Percentiles rank a stretch among this genome's conserved stretches.
Conservation (phyloP, 2,888 invertebrate species). For the Xylota sylvarum region DNA sequence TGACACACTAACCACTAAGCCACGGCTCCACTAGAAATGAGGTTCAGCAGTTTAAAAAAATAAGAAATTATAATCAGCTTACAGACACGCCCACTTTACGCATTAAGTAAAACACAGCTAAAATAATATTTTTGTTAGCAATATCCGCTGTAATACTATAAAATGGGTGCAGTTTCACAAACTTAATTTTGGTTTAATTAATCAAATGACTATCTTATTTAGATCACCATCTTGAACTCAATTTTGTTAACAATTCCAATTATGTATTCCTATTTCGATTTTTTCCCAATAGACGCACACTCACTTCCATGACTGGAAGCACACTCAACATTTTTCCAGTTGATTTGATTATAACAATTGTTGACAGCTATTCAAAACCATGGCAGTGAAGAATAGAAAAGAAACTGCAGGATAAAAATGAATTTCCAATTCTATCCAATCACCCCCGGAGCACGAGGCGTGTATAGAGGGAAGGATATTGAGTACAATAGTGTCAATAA, state of each 20-base stretch:
- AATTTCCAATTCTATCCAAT: conserved; percentile 5
- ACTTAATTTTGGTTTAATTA: neutral
- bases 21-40: no score
- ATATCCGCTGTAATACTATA: no score
- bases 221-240: neutral
- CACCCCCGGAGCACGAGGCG: neutral
- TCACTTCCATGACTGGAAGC: neutral
- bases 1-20: no score
- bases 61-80: no score
- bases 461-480: conserved; percentile 5
- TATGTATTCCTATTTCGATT: neutral
- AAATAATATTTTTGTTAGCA: no score
- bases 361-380: conserved; percentile 13
- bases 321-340: conserved; percentile 5
- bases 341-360: conserved; percentile 28
- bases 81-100: no score
- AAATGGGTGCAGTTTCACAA: no score
- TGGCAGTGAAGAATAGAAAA: conserved; percentile 10
- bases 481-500: conserved; percentile 18
- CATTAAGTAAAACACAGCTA: no score
- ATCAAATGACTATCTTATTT: neutral
- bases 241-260: no score
- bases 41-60: no score
- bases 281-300: neutral
- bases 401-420: conserved; percentile 15